A percentile compares a stretch with the other conserved stretches of the same genome.
Evolutionary conservation across 1,140 invertebrate species (phyloP).

Genomic region (Procambarus virginalis): DNA sequence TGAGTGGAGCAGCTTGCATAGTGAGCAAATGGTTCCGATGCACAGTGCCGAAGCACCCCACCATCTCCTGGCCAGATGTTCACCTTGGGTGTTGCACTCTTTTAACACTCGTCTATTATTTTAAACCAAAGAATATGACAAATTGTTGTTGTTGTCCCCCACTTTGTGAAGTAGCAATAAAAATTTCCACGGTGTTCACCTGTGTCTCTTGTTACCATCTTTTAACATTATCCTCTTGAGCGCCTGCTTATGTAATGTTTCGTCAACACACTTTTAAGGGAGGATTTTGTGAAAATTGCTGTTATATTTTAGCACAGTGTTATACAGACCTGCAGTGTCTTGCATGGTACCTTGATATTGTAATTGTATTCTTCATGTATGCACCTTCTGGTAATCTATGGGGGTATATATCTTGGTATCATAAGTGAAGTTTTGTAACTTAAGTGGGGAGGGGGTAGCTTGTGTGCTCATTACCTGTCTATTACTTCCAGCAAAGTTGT

Average conservation of each 20-base stretch:
- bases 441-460: too few relatives aligned
- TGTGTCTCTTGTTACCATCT: constrained; percentile 14
- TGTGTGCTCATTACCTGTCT: too few relatives aligned
- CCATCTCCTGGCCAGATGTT: background rate
- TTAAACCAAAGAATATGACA: background rate
- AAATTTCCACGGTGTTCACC: background rate
- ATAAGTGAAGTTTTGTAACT: too few relatives aligned
- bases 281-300: background rate
- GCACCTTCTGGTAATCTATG: too few relatives aligned
- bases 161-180: background rate
- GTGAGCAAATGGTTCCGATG: background rate
- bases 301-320: too few relatives aligned
- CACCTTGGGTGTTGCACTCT: background rate
- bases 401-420: too few relatives aligned
- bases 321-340: too few relatives aligned
- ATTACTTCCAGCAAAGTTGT: too few relatives aligned
- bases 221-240: background rate
- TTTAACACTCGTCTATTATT: background rate
- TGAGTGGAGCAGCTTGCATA: background rate
- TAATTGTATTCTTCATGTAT: too few relatives aligned
- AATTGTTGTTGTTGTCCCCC: constrained; percentile 1
- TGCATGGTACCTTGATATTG: too few relatives aligned
- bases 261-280: background rate
- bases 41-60: background rate
- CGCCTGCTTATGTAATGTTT: background rate